Conservation (phyloP, 2,888 invertebrate genomes). For the Pilophorus perplexus region DNA sequence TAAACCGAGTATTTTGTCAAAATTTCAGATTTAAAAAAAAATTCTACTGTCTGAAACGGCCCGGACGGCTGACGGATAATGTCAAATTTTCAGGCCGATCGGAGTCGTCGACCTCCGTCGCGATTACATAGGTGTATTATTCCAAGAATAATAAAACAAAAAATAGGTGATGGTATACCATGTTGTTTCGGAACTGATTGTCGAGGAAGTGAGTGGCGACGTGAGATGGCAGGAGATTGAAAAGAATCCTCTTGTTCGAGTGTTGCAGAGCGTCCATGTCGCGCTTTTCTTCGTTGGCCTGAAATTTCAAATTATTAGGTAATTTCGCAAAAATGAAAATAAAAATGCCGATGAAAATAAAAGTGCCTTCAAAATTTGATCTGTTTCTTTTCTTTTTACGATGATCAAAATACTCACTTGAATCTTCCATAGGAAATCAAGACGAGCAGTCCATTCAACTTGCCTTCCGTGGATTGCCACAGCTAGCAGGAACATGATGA, state of each 20-base stretch:
- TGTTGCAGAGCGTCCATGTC: conserved; percentile 92
- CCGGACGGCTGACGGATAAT: too few species aligned
- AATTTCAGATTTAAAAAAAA: too few species aligned
- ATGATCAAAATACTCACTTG: conserved; percentile 51
- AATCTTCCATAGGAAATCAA: conserved; percentile 78
- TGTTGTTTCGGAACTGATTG: conserved; percentile 82
- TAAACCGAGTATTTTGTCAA: too few species aligned
- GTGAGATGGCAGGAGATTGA: conserved; percentile 86
- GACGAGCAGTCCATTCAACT: conserved; percentile 80
- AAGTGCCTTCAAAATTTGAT: not conserved
- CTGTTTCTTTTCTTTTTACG: not conserved
- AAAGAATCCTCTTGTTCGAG: conserved; percentile 81
- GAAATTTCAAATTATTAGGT: conserved; percentile 7
- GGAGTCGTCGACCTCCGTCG: too few species aligned
- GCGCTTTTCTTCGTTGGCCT: conserved; percentile 85
- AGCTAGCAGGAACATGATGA: conserved; percentile 77
- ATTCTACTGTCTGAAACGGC: too few species aligned
- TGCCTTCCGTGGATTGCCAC: conserved; percentile 78
- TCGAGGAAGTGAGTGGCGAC: conserved; percentile 90
- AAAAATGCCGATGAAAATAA: not conserved
- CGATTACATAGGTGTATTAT: too few species aligned
- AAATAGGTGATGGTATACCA: too few species aligned
- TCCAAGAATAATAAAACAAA: too few species aligned
- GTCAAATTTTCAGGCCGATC: too few species aligned
- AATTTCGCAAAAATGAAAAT: not conserved